Evolutionary conservation across 2,888 invertebrate species (phyloP), one percentile per base, ranked within the genome.

Genomic region (Proisotoma minuta): DNA sequence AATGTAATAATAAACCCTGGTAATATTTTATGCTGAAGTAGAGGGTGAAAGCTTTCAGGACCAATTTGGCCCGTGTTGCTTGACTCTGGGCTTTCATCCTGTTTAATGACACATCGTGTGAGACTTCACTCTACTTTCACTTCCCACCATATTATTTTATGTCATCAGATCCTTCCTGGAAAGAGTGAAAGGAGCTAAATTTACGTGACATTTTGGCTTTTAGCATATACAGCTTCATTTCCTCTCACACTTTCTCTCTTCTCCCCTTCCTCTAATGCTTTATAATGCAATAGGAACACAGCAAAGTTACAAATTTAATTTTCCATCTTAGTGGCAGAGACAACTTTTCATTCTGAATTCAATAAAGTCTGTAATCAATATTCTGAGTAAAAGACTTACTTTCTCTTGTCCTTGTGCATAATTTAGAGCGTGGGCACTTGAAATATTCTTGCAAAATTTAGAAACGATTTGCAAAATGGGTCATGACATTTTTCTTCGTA

Each of bases 1-100:
- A 56, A 56, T 56, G 47, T 56, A 56, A 43, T 56, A 56, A 56
- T 56, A 56, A 56, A 56, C 56, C 56, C 39, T 22, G 56, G 26
- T 40, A 43, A 56, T 56, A 56, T 56, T 56, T 56, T 43, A 43
- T 56, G 56, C 47, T 26, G 27, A 39, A 40, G 43, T 43, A 43
- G 43, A 43, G 43, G 54, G 22, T 54, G 54, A 39, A 56, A 56
- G 56, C 56, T 56, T 56, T 56, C 56, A 56, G 3, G 43, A 26
- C 56, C 47, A 56, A 56, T 56, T 56, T 56, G 12, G 43, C 18
- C n/a, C n/a, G n/a, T 43, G 15, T 43, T 15, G 18, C 43, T 43
- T 20, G 10, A n/a, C 43, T 5, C 43, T 34, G 8, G 20, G 43
- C 43, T 43, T 34, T 34, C 34, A 15, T 43, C 43, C 43, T 43